Evolutionary conservation across 1,140 invertebrate genomes (phyloP).

Genomic region (Lucilia cuprina): DNA sequence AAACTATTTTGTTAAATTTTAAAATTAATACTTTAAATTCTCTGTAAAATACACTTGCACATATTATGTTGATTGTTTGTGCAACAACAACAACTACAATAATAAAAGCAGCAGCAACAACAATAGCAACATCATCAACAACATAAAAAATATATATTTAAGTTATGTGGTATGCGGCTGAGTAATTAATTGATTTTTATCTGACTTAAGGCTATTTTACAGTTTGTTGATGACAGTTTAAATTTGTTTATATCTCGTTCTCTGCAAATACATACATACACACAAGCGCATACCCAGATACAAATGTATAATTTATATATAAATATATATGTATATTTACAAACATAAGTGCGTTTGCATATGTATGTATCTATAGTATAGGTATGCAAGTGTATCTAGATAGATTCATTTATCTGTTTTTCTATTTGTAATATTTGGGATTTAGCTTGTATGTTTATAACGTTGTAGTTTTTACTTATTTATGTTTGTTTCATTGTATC

Average conservation of each 20-base stretch:
- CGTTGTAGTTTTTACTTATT: too few relatives aligned
- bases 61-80: background rate
- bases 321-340: background rate
- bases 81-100: background rate
- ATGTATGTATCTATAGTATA: background rate
- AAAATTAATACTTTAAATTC: too few relatives aligned
- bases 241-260: slow-evolving; percentile 32
- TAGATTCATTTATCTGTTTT: background rate
- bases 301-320: too few relatives aligned
- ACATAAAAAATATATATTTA: slow-evolving; percentile 15
- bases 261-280: background rate
- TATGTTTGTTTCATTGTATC: too few relatives aligned
- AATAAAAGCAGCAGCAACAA: background rate
- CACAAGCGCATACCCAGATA: background rate
- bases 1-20: too few relatives aligned
- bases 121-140: background rate
- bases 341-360: background rate
- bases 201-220: slow-evolving; percentile 61
- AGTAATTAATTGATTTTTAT: slow-evolving; percentile 62
- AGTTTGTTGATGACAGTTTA: slow-evolving; percentile 59
- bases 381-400: background rate
- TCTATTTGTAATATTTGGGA: background rate
- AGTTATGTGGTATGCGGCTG: slow-evolving; percentile 41
- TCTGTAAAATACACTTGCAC: background rate
- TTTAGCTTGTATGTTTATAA: background rate